Conservation (phyloP, 2,797 vertebrate genomes). For the Ctenochaetus hawaiiensis region DNA sequence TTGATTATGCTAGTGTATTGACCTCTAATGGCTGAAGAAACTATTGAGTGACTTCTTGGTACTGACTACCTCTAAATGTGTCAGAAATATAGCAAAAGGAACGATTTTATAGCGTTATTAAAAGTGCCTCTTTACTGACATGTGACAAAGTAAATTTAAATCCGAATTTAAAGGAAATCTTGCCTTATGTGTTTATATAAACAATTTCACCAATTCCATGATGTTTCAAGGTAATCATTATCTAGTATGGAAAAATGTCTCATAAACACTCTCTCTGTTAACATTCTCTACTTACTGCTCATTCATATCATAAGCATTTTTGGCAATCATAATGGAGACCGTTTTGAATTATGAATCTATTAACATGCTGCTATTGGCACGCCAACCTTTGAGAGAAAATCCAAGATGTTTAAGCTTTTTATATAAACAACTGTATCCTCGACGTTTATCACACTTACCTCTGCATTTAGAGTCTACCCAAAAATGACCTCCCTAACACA, state of each 20-base stretch:
- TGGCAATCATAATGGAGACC: background rate
- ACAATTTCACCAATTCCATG: background rate
- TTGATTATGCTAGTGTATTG: background rate
- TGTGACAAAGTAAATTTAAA: background rate
- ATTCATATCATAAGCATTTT: too few species aligned
- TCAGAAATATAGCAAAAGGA: background rate
- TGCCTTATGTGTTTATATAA: background rate
- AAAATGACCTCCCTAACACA: background rate
- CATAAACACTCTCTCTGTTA: background rate
- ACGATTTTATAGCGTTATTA: background rate
- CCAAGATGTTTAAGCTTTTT: background rate
- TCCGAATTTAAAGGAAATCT: too few species aligned
- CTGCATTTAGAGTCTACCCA: background rate
- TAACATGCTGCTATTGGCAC: background rate
- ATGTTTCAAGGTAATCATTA: background rate
- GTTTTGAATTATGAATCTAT: background rate
- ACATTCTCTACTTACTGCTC: background rate
- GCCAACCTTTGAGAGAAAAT: constrained; percentile 6
- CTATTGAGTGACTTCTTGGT: background rate
- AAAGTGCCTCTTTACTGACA: background rate
- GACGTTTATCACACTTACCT: background rate
- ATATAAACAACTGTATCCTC: background rate
- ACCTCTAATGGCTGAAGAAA: background rate
- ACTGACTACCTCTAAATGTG: background rate
- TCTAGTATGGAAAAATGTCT: background rate